These are phyloP conservation scores for Cacoxenus indagator DNA, from an alignment of 2,888 invertebrate species.

Conservation along the genomic window DNA sequence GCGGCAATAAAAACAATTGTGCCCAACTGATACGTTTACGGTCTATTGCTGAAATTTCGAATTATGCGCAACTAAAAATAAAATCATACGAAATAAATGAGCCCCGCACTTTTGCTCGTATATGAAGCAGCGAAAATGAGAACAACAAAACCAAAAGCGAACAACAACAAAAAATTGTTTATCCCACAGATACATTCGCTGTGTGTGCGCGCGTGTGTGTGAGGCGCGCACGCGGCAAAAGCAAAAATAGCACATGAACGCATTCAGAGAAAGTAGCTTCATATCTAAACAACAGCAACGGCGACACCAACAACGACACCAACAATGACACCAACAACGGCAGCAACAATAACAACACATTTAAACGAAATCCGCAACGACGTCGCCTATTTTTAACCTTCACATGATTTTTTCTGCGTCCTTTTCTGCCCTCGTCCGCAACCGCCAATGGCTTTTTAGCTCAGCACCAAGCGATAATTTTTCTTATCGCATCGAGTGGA, in stretches of 20 bases:
- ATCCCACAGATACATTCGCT: conserved; percentile 15
- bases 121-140: neutral
- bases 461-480: neutral
- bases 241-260: conserved; percentile 14
- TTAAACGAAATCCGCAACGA: neutral
- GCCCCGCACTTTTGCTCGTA: neutral
- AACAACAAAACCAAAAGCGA: neutral
- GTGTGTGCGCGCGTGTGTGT: neutral
- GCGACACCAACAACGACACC: conserved; percentile 3
- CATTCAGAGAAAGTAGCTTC: neutral
- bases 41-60: neutral
- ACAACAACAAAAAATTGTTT: neutral
- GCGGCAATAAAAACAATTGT: neutral
- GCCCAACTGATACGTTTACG: neutral
- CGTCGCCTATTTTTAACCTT: conserved; percentile 14
- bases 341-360: conserved; percentile 28
- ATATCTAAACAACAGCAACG: conserved; percentile 2
- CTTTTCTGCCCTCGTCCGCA: neutral
- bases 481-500: too few species aligned
- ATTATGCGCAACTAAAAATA: conserved; percentile 7
- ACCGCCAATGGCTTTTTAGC: neutral
- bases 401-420: neutral
- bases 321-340: conserved; percentile 38
- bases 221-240: conserved; percentile 11
- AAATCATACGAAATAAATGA: conserved; percentile 17